Percentiles rank a stretch among this genome's conserved stretches.
phyloP scores from a whole-genome alignment of 30 jellyfish, hydroid and myxozoan species.

The Turritopsis rubra region DNA sequence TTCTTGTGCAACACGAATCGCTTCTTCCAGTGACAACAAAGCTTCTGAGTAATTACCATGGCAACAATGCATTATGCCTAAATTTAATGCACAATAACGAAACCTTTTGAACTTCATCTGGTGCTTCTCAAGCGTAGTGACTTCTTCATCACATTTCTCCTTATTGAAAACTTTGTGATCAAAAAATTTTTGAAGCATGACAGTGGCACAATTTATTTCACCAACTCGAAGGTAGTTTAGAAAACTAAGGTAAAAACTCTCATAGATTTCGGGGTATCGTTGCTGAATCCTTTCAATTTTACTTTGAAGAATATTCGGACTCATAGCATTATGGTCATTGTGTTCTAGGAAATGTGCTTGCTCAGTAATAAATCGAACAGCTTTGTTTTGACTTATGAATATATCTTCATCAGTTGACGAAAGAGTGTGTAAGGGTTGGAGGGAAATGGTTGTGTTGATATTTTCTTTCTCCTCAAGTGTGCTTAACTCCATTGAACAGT shows the following conservation, averaged over 20 bases:
- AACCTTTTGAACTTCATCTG: conserved; percentile 61
- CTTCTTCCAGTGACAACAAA: conserved; percentile 70
- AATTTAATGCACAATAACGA: conserved; percentile 71
- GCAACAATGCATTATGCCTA: conserved; percentile 56
- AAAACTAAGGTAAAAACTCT: conserved; percentile 50
- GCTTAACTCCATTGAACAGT: conserved; percentile 1
- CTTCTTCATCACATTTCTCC: conserved; percentile 29
- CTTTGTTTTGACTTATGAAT: conserved; percentile 2
- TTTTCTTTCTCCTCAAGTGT: conserved; percentile 23
- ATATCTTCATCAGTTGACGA: neutral
- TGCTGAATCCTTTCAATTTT: conserved; percentile 33
- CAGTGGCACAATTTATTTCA: conserved; percentile 50
- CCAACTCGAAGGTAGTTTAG: conserved; percentile 50
- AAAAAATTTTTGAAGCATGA: conserved; percentile 50
- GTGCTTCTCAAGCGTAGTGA: conserved; percentile 49
- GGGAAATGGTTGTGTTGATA: neutral
- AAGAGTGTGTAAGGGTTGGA: neutral
- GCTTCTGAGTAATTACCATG: conserved; percentile 55
- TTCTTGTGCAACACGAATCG: conserved; percentile 78
- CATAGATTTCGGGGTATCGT: conserved; percentile 40
- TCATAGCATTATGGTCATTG: conserved; percentile 24
- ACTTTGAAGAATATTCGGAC: conserved; percentile 38
- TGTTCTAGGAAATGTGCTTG: conserved; percentile 49
- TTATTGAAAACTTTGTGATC: conserved; percentile 57
- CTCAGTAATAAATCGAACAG: conserved; percentile 10